Evolutionary conservation across 2,797 vertebrate genomes (phyloP).

Genomic region (Micropoecilia bifurca): DNA sequence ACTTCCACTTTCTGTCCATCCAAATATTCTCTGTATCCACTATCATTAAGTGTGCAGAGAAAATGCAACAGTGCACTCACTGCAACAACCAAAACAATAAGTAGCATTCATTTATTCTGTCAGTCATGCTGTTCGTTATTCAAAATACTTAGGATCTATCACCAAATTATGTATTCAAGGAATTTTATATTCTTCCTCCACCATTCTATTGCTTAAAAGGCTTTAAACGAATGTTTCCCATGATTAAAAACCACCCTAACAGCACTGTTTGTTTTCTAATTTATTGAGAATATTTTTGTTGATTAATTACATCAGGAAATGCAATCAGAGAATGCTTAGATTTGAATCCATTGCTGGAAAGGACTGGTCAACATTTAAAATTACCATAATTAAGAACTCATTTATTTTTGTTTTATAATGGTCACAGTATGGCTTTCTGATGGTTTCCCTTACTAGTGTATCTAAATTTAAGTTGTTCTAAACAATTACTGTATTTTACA

Average conservation of each 20-base stretch:
- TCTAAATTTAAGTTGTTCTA: not conserved
- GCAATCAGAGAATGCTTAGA: slow-evolving; percentile 13
- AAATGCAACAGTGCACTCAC: slow-evolving; percentile 16
- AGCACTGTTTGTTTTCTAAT: not conserved
- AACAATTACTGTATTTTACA: not conserved
- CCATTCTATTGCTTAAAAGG: not conserved
- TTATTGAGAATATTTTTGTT: not conserved
- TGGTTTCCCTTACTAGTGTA: not conserved
- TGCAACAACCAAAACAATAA: not conserved
- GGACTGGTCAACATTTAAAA: not conserved
- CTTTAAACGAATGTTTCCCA: not conserved
- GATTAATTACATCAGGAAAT: slow-evolving; percentile 11
- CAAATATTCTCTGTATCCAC: slow-evolving; percentile 26
- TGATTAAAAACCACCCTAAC: not conserved
- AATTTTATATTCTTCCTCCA: not conserved
- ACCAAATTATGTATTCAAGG: not conserved
- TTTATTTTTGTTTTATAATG: not conserved
- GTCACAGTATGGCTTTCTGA: not conserved
- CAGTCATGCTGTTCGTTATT: not conserved
- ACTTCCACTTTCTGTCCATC: slow-evolving; percentile 18
- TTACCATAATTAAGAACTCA: not conserved
- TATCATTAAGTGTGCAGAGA: slow-evolving; percentile 36
- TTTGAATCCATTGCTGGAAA: slow-evolving; percentile 7
- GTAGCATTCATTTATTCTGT: not conserved
- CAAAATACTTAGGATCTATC: not conserved